These are phyloP conservation scores for Rafetus swinhoei DNA, from an alignment of 2,113 vertebrate species.

Conservation along the genomic window DNA sequence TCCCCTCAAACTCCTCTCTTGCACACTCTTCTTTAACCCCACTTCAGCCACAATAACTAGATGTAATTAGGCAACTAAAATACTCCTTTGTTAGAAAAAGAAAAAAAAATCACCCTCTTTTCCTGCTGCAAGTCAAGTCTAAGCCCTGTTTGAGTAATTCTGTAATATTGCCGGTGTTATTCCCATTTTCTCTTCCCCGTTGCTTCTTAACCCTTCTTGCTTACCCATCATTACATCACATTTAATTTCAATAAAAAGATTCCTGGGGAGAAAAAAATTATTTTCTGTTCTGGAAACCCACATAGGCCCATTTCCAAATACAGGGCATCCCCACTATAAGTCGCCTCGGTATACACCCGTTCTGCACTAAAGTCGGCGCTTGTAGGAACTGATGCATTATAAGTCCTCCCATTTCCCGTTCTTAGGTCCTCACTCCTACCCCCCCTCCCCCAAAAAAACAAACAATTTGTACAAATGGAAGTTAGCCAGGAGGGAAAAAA, in stretches of 20 bases:
- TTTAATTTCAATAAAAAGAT: neutral
- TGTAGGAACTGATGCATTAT: no score
- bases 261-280: neutral
- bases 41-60: neutral
- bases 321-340: no score
- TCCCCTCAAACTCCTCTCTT: neutral
- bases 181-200: neutral
- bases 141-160: neutral
- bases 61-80: accelerated
- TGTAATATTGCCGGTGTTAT: neutral
- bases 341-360: no score
- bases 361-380: no score
- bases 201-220: neutral
- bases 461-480: no score
- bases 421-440: no score
- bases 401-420: no score
- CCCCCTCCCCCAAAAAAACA: no score
- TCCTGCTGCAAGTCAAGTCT: neutral
- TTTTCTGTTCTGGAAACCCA: neutral
- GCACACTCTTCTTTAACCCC: neutral
- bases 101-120: neutral
- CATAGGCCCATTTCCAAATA: neutral
- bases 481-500: no score
- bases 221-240: neutral
- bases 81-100: neutral